Evolutionary conservation across 2,113 vertebrate genomes (phyloP).

Genomic region (Salvelinus alpinus): DNA sequence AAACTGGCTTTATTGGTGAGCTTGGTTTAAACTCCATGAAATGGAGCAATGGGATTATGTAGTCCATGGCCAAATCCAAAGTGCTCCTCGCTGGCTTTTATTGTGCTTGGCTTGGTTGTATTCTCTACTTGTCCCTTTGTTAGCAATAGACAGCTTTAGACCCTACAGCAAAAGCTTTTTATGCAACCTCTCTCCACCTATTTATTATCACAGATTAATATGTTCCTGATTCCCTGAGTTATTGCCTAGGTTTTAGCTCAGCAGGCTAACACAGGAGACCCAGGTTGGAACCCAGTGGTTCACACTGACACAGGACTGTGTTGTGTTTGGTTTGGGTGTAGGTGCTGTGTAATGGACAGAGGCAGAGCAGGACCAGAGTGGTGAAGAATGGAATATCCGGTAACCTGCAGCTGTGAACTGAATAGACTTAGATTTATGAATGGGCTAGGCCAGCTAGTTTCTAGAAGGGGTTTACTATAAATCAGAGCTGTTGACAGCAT

Average conservation of each 20-base stretch:
- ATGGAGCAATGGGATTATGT: slow-evolving; percentile 82
- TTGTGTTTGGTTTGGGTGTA: neutral
- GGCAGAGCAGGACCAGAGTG: slow-evolving; percentile 1
- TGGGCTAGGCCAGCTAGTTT: neutral
- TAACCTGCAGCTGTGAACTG: slow-evolving; percentile 4
- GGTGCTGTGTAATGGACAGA: neutral
- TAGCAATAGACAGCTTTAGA: neutral
- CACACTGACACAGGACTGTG: neutral
- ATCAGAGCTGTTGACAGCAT: neutral
- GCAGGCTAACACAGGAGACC: neutral
- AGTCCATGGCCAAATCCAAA: slow-evolving; percentile 73
- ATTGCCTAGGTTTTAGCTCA: no score
- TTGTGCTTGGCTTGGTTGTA: slow-evolving; percentile 43
- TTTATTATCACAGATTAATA: neutral
- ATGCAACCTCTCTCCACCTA: neutral
- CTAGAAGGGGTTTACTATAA: neutral
- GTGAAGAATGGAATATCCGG: neutral
- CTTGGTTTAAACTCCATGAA: slow-evolving; percentile 82
- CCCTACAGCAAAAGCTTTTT: neutral
- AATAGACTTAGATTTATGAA: slow-evolving; percentile 10
- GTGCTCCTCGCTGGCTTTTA: slow-evolving; percentile 61
- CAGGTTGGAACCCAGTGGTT: neutral
- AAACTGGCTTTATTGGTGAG: slow-evolving; percentile 52
- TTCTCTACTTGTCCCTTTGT: slow-evolving; percentile 45
- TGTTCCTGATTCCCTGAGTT: neutral